Percentiles rank a stretch among this genome's conserved stretches.
Evolutionary conservation across 2,797 vertebrate genomes (phyloP).

Genomic region (Phoebastria nigripes): DNA sequence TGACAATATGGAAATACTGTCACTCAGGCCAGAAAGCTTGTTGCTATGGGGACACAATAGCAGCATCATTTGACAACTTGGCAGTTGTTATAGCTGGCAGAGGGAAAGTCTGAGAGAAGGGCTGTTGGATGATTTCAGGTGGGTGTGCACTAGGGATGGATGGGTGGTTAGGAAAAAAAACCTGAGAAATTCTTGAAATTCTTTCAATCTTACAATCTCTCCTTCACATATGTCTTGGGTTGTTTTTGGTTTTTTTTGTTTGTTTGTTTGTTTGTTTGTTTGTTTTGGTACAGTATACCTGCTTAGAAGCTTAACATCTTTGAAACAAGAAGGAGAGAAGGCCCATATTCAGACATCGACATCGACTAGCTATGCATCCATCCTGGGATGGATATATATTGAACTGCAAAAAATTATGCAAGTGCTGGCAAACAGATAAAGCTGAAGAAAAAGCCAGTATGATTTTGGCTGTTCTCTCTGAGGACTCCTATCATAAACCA

Average conservation of each 20-base stretch:
- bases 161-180: background rate
- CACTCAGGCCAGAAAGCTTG: slow-evolving; percentile 62
- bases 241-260: background rate
- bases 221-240: background rate
- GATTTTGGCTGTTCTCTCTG: background rate
- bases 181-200: background rate
- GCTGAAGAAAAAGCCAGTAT: background rate
- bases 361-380: background rate
- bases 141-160: background rate
- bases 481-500: background rate
- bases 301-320: background rate
- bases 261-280: background rate
- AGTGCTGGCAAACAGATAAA: background rate
- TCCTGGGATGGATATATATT: background rate
- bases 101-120: slow-evolving; percentile 31
- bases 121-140: slow-evolving; percentile 28
- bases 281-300: background rate
- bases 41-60: slow-evolving; percentile 69
- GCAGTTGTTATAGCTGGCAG: slow-evolving; percentile 54
- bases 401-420: background rate
- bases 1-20: slow-evolving; percentile 70
- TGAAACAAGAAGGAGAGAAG: background rate
- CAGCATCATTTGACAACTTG: slow-evolving; percentile 58
- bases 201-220: background rate
- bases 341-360: background rate